Base-by-base conservation (phyloP, 2,797 vertebrate species). In the Lepilemur septentrionalis region DNA sequence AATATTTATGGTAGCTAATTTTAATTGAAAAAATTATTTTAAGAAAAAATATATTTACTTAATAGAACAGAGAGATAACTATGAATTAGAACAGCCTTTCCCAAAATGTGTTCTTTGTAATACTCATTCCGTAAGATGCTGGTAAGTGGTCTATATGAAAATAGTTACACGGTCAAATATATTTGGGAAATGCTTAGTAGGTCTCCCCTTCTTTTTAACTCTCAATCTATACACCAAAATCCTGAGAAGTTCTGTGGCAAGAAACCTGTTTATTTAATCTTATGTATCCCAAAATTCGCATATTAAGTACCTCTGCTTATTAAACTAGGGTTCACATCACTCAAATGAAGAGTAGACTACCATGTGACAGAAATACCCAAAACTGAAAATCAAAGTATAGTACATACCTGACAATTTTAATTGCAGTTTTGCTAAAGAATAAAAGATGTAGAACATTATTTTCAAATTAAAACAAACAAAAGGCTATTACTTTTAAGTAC, bases 381-480 rank as follows among this genome's bases (percentile, higher is more conserved):
- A 80, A 48, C 13, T 65, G 46, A 10, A 72, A 43, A 84, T 10
- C 65, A 89, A 35, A 79, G 52, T 48, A 80, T 41, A 14, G 25
- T 65, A 41, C 15, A 28, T 4, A 43, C 23, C 25, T 55, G 30
- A 84, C 12, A 13, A 73, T 59, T 69, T 55, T 5, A 50, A 80
- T 73, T 70, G 13, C 13, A n/a, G 55, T 79, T 89, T 86, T 75
- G 46, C 7, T 87, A 85, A 93, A 72, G 4, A 80, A 43, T 41
- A 55, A 93, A 46, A 69, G 5, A 55, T 32, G 8, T 8, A 73
- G 80, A 81, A 67, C 13, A 90, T 35, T 52, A 70, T 76, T 89
- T 94, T 85, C n/a, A 41, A 93, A 85, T 93, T 79, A 89, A 91
- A 95, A 87, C 50, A 87, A 88, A 41, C 22, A 78, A 93, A 85